Conservation (phyloP, 2,888 invertebrate genomes). For the Stramonita haemastoma region DNA sequence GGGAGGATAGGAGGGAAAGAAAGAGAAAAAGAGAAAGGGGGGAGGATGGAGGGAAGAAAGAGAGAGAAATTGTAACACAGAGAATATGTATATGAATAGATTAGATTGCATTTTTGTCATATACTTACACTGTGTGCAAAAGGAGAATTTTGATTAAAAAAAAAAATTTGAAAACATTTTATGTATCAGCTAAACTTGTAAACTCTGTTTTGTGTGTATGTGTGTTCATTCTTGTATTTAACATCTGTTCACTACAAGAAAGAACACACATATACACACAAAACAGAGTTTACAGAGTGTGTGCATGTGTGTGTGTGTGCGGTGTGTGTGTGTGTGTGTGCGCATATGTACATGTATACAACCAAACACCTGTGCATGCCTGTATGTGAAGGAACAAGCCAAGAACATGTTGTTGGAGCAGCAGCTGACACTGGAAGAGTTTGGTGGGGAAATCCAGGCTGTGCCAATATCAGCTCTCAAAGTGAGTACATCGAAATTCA, state of each 20-base stretch:
- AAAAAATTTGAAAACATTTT: not conserved
- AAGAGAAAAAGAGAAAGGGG: no score
- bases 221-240: not conserved
- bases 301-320: not conserved
- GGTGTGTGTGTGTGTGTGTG: not conserved
- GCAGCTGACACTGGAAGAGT: slow-evolving; percentile 89
- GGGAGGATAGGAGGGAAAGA: no score
- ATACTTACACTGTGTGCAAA: not conserved
- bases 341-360: not conserved
- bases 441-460: slow-evolving; percentile 94
- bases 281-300: no score
- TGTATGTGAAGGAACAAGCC: slow-evolving; percentile 82
- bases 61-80: no score
- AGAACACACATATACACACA: no score
- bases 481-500: slow-evolving; percentile 52
- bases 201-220: not conserved
- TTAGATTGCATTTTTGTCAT: not conserved
- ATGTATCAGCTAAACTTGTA: no score
- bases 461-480: slow-evolving; percentile 94
- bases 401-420: slow-evolving; percentile 86
- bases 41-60: no score
- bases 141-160: no score
- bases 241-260: no score
- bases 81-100: no score
- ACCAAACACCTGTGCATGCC: not conserved